Conservation (phyloP, 2,888 invertebrate genomes). For the Dermolepida albohirtum region DNA sequence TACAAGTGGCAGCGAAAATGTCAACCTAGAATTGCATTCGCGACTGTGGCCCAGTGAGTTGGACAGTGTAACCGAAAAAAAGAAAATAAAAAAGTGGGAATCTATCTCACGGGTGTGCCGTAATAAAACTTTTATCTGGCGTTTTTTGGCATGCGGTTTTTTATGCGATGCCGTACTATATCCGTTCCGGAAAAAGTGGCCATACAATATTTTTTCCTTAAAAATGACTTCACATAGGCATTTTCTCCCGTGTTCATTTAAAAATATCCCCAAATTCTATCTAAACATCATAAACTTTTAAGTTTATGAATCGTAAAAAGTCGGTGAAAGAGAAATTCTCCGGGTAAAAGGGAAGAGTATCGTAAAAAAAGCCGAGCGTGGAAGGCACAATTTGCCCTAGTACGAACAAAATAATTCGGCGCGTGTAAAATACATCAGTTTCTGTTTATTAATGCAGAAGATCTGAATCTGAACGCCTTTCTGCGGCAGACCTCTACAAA, state of each 20-base stretch:
- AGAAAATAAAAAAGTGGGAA: constrained; percentile 19
- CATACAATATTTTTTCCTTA: constrained; percentile 39
- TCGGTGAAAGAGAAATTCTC: constrained; percentile 40
- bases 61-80: neutral
- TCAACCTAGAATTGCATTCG: no score
- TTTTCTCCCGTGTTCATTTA: constrained; percentile 40
- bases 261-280: constrained; percentile 41
- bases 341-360: constrained; percentile 22
- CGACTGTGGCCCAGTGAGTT: neutral
- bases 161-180: constrained; percentile 27
- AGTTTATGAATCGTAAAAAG: constrained; percentile 44
- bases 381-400: constrained; percentile 34
- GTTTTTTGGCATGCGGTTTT: constrained; percentile 34
- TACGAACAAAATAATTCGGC: constrained; percentile 23
- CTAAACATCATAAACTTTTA: constrained; percentile 44
- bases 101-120: constrained; percentile 30
- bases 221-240: constrained; percentile 38
- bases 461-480: constrained; percentile 32
- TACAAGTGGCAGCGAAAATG: no score
- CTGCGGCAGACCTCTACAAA: constrained; percentile 21
- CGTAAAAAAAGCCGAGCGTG: constrained; percentile 34
- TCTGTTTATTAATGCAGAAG: constrained; percentile 33
- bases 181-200: constrained; percentile 29
- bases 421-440: constrained; percentile 29
- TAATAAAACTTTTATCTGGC: constrained; percentile 40